Evolutionary conservation across 2,113 vertebrate genomes (phyloP), one percentile per base, ranked within the genome.

Genomic region (Tachysurus fulvidraco): DNA sequence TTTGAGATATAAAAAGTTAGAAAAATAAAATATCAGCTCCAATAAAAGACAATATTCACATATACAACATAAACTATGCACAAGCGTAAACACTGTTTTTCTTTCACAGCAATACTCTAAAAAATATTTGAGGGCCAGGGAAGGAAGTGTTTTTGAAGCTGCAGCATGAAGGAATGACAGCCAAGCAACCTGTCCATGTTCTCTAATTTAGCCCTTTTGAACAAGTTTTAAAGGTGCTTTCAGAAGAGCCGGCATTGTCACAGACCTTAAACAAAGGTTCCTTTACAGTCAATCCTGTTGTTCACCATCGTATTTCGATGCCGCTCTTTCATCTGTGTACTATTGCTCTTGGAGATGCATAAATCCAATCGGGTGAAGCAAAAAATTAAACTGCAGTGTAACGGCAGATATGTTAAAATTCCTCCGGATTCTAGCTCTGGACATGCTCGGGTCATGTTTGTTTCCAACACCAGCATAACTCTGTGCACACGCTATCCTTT

Each of bases 51-150:
- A 57, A 78, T 69, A 57, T 90, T 86, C 88, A 81, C 64, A 88
- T 81, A 81, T 77, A 89, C 50, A 60, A 25, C 23, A 65, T 41
- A 69, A 83, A 83, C 88, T 80, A 90, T 57, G n/a, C 81, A 83
- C 46, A 30, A 77, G 52, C 54, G 77, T 83, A 86, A 81, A 89
- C 23, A 81, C 84, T n/a, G 16, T 67, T 78, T 46, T 55, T 84
- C 50, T 83, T 86, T 89, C 88, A 90, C 87, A 90, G 85, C 79
- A 90, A 88, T 79, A 81, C 67, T 89, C 64, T 50, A 83, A 57
- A 85, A 52, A 28, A 87, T 52, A 78, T 28, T 54, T 36, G 41
- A 64, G 30, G 41, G 36, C 77, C 28, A 60, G 64, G 60, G 73
- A 54, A 73, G 44, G 64, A 71, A 76, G 83, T 46, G 69, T 67